These are phyloP conservation scores for Pterostichus niger DNA, from an alignment of 2,888 invertebrate species.

Conservation along the genomic window DNA sequence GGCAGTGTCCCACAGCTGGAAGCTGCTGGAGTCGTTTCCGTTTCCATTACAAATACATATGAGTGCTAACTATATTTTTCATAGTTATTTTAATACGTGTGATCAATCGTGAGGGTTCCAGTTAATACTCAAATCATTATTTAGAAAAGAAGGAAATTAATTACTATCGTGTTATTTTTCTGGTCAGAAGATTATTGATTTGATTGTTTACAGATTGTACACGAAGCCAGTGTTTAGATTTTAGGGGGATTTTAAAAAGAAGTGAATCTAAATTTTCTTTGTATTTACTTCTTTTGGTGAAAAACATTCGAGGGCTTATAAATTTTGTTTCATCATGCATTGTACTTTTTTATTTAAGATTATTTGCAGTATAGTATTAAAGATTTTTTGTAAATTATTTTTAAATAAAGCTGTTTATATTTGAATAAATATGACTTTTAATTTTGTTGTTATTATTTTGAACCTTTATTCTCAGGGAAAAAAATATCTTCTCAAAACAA, in stretches of 20 bases:
- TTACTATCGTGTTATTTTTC: slow-evolving; percentile 51
- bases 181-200: slow-evolving; percentile 28
- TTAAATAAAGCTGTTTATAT: slow-evolving; percentile 67
- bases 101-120: slow-evolving; percentile 61
- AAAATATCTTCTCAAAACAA: background rate
- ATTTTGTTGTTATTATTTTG: background rate
- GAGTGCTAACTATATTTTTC: slow-evolving; percentile 67
- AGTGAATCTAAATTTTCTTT: slow-evolving; percentile 47
- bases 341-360: slow-evolving; percentile 66
- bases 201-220: slow-evolving; percentile 47
- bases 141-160: slow-evolving; percentile 53
- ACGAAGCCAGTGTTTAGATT: slow-evolving; percentile 62
- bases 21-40: slow-evolving; percentile 33
- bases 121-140: slow-evolving; percentile 63
- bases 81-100: slow-evolving; percentile 67
- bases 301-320: slow-evolving; percentile 61
- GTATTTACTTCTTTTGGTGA: slow-evolving; percentile 57
- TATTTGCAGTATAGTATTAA: slow-evolving; percentile 66
- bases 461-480: background rate
- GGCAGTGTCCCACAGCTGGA: slow-evolving; percentile 27
- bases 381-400: slow-evolving; percentile 67
- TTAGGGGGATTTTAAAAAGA: slow-evolving; percentile 62
- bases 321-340: slow-evolving; percentile 62
- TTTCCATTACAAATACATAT: slow-evolving; percentile 59
- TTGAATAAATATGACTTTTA: slow-evolving; percentile 60